Evolutionary conservation across 2,888 invertebrate species (phyloP), one percentile per base, ranked within the genome.

Genomic region (Asteroscopus sphinx): DNA sequence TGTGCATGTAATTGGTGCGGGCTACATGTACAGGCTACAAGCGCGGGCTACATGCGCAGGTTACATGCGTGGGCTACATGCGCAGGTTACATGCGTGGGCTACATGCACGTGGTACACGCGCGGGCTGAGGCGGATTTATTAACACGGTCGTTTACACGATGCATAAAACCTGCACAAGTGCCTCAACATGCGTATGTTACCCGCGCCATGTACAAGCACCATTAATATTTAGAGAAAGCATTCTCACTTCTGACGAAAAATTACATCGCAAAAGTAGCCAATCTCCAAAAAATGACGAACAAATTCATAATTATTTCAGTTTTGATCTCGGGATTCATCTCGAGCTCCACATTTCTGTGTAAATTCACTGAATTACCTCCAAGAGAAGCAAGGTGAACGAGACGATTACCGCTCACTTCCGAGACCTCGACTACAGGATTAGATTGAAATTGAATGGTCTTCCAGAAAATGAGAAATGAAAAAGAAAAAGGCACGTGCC

Each of bases 401-500:
- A 80, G 80, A 76, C 78, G 69, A 80, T 86, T 85, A 87, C 82
- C 81, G 84, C 82, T 82, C 81, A 82, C 80, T 82, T 78, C 82
- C 82, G 75, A 79, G 79, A 79, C 71, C 78, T 69, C 72, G 66
- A 48, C 70, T 67, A 58, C 76, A 73, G 82, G 85, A 89, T 90
- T 89, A 91, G 80, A 89, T 88, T 87, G 86, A 86, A 89, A 90
- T 87, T 87, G 87, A 89, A 89, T 86, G 83, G 81, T 76, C 65
- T 79, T 79, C 79, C 47, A 63, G 72, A 74, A 79, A 83, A 83
- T 79, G 80, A 79, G 71, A 71, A 78, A 69, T 62, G 62, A 57
- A 62, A 63, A 60, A 30, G 28, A 55, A 61, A 61, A 61, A 55
- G 39, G 49, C 45, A 39, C 36, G 53, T 39, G 21, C 36, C 11